phyloP scores from a whole-genome alignment of 2,888 invertebrate genomes.

The Hymenopus coronatus region DNA sequence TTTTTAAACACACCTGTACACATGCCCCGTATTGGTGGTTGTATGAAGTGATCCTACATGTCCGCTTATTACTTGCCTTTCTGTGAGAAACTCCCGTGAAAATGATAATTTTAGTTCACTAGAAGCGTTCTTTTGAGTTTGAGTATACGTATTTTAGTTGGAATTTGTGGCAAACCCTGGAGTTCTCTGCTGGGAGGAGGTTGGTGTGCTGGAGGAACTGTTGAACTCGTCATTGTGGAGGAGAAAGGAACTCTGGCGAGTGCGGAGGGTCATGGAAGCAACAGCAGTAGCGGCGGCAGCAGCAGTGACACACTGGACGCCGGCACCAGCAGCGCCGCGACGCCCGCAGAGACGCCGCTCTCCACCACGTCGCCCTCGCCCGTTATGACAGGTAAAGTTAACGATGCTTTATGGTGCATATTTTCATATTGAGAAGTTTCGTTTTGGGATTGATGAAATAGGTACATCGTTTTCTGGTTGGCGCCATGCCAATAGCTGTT shows the following conservation, averaged over 20 bases:
- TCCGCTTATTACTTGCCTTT: no score
- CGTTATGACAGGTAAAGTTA: conserved; percentile 20
- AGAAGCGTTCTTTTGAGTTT: background rate
- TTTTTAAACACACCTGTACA: no score
- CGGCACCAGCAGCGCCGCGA: background rate
- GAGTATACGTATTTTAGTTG: background rate
- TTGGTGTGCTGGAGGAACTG: background rate
- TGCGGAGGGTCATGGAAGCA: background rate
- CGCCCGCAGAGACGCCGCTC: conserved; percentile 3
- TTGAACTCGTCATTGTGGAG: background rate
- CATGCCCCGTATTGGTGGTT: no score
- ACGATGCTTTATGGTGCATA: background rate
- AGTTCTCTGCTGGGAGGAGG: background rate
- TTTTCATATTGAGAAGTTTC: no score
- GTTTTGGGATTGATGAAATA: no score
- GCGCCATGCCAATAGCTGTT: no score
- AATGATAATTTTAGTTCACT: no score
- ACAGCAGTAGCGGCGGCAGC: background rate
- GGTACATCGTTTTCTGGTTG: no score
- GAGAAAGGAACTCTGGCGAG: background rate
- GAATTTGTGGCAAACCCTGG: background rate
- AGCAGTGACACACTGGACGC: background rate
- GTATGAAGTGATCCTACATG: no score
- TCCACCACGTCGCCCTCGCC: conserved; percentile 19
- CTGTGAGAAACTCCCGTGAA: no score